Conservation (phyloP, 1,140 invertebrate species). For the Branchinecta lindahli region DNA sequence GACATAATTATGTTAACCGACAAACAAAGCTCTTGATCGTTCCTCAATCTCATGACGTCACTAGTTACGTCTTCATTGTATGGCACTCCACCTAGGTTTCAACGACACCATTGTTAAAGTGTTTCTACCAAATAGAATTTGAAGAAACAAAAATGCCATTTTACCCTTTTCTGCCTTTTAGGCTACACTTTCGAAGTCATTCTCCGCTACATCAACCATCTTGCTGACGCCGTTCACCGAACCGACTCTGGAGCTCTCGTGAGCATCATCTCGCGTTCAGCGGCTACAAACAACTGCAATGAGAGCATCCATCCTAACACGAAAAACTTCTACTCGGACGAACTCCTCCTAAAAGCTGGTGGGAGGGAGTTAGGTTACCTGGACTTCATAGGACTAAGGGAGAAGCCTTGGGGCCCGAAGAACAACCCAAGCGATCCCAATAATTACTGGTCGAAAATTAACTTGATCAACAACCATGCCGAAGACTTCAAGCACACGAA, state of each 20-base stretch:
- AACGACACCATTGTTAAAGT: too few relatives aligned
- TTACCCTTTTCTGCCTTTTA: neutral
- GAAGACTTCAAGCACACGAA: neutral
- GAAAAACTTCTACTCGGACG: neutral
- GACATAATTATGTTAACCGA: too few relatives aligned
- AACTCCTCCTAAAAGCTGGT: neutral
- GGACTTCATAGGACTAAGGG: neutral
- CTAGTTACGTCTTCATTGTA: too few relatives aligned
- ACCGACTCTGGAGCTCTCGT: conserved; percentile 30
- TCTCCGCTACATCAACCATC: conserved; percentile 31
- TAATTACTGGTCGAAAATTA: neutral
- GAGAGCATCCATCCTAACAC: neutral
- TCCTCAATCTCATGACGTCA: too few relatives aligned
- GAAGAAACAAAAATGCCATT: too few relatives aligned
- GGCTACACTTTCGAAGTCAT: conserved; percentile 13
- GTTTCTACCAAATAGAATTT: too few relatives aligned
- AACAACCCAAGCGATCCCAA: neutral
- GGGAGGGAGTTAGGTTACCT: neutral
- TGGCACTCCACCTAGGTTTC: too few relatives aligned
- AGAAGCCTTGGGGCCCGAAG: neutral
- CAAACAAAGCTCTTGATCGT: too few relatives aligned
- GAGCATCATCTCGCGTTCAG: conserved; percentile 31
- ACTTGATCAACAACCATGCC: neutral
- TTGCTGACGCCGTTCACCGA: conserved; percentile 30
- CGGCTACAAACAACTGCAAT: neutral